Conservation (phyloP, 2,113 vertebrate genomes). For the Ochotona curzoniae region DNA sequence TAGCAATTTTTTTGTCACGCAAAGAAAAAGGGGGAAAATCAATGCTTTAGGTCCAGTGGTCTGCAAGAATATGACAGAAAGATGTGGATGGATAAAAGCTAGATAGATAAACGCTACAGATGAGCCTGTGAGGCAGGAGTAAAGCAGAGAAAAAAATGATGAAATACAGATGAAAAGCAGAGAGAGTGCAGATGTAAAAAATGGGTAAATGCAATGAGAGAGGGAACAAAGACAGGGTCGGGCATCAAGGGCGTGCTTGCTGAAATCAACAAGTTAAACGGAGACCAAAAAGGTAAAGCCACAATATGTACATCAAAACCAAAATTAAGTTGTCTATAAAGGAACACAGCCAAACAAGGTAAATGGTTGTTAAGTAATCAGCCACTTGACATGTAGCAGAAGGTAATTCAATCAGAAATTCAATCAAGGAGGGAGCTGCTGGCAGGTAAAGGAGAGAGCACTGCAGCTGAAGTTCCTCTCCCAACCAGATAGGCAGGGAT, state of each 20-base stretch:
- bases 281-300: background rate
- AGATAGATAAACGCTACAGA: background rate
- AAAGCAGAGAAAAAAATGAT: background rate
- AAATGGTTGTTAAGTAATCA: constrained; percentile 2
- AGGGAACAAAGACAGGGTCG: background rate
- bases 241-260: background rate
- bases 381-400: background rate
- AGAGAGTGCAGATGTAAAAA: background rate
- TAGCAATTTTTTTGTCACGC: constrained; percentile 61
- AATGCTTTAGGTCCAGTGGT: constrained; percentile 18
- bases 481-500: background rate
- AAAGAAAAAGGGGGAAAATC: constrained; percentile 30
- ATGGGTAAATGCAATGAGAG: constrained; percentile 15
- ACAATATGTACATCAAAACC: constrained; percentile 50
- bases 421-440: background rate
- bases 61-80: constrained; percentile 55
- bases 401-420: background rate
- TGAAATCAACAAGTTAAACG: constrained; percentile 44
- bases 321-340: constrained; percentile 50
- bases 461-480: background rate
- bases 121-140: background rate
- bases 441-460: background rate
- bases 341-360: background rate
- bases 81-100: background rate
- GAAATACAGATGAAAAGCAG: background rate